phyloP scores from a whole-genome alignment of 2,888 invertebrate genomes.

The Suillia variegata region DNA sequence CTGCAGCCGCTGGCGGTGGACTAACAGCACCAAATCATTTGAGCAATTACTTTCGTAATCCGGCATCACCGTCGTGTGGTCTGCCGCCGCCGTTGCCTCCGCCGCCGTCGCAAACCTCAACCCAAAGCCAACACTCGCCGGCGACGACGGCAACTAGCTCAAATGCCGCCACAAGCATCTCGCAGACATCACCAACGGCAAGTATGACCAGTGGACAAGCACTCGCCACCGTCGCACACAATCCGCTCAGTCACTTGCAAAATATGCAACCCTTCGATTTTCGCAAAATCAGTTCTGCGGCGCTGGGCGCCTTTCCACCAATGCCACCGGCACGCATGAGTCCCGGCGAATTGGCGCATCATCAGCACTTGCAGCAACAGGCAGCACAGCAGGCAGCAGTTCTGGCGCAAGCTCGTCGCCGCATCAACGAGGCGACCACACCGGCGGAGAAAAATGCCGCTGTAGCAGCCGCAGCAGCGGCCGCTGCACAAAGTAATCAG shows the following conservation, averaged over 20 bases:
- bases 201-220: slow-evolving; percentile 16
- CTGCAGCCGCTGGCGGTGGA: slow-evolving; percentile 38
- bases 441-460: slow-evolving; percentile 52
- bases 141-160: slow-evolving; percentile 1
- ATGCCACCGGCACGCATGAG: slow-evolving; percentile 47
- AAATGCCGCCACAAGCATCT: slow-evolving; percentile 25
- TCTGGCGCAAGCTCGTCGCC: slow-evolving; percentile 62
- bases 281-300: slow-evolving; percentile 69
- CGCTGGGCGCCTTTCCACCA: slow-evolving; percentile 62
- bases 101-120: slow-evolving; percentile 14
- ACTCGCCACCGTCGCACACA: slow-evolving; percentile 39
- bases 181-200: slow-evolving; percentile 18
- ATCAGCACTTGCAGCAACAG: slow-evolving; percentile 50
- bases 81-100: slow-evolving; percentile 24
- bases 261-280: slow-evolving; percentile 97
- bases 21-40: slow-evolving; percentile 38
- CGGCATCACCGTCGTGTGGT: slow-evolving; percentile 46
- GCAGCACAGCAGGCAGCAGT: slow-evolving; percentile 55
- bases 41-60: slow-evolving; percentile 54
- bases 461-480: slow-evolving; percentile 48
- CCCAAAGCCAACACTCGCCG: slow-evolving; percentile 10
- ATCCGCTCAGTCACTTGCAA: slow-evolving; percentile 86
- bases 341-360: slow-evolving; percentile 55
- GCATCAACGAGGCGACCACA: slow-evolving; percentile 64
- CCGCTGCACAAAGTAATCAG: slow-evolving; percentile 63